Evolutionary conservation across 2,888 invertebrate species (phyloP).

Genomic region (Drosophila parthenogenetica): DNA sequence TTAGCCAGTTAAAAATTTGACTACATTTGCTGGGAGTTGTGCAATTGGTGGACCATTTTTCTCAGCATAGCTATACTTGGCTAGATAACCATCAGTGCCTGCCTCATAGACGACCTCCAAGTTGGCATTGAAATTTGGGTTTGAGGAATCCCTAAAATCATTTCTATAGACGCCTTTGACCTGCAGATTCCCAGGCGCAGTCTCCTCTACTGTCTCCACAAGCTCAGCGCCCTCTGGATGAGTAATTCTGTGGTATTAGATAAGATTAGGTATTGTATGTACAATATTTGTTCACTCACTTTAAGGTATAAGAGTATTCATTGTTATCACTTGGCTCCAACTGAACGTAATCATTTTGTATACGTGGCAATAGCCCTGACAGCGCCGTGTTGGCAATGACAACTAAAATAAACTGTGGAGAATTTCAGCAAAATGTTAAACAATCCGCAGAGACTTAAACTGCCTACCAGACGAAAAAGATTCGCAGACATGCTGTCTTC

Average conservation of each 20-base stretch:
- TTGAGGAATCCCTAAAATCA: not conserved
- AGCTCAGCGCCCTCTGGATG: conserved; percentile 20
- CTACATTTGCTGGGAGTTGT: conserved; percentile 1
- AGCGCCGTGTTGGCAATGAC: conserved; percentile 14
- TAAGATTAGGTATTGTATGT: too few species aligned
- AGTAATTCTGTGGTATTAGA: conserved; percentile 6
- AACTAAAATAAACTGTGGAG: conserved; percentile 28
- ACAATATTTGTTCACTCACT: not conserved
- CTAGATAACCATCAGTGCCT: conserved; percentile 38
- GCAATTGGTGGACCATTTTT: fast-evolving
- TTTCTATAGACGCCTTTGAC: conserved; percentile 30
- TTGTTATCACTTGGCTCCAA: conserved; percentile 30
- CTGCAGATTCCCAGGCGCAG: conserved; percentile 25
- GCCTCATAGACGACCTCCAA: conserved; percentile 40
- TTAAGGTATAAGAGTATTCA: conserved; percentile 27
- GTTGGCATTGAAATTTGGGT: not conserved
- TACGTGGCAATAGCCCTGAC: conserved; percentile 28
- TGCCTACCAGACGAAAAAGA: conserved; percentile 22
- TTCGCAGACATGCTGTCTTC: conserved; percentile 34
- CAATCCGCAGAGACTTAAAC: not conserved
- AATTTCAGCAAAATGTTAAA: not conserved
- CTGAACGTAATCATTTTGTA: conserved; percentile 20
- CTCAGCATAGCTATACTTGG: conserved; percentile 35
- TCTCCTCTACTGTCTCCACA: conserved; percentile 35
- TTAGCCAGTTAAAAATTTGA: conserved; percentile 32